A percentile compares a stretch with the other conserved stretches of the same genome.
Evolutionary conservation across 1,140 invertebrate species (phyloP).

Genomic region (Rhyzopertha dominica): DNA sequence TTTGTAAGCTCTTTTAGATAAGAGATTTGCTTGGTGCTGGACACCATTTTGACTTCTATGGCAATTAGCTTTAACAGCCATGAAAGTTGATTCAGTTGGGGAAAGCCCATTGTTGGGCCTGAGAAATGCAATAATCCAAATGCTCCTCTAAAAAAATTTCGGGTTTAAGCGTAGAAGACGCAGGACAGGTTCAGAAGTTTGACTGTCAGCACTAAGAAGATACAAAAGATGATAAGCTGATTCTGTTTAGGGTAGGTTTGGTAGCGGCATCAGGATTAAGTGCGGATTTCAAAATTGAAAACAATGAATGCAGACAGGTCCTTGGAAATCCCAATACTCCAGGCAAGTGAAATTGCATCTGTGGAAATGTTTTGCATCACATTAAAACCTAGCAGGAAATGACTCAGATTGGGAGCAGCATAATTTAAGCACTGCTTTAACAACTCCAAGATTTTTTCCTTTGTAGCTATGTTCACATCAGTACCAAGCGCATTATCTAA

Average conservation of each 20-base stretch:
- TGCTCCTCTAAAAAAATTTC: conserved; percentile 49
- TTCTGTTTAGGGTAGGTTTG: conserved; percentile 46
- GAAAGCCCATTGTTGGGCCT: conserved; percentile 31
- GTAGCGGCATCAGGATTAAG: conserved; percentile 40
- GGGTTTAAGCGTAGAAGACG: conserved; percentile 61
- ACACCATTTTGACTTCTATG: conserved; percentile 59
- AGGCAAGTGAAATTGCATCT: conserved; percentile 64
- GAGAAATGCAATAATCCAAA: conserved; percentile 25
- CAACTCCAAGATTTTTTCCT: conserved; percentile 65
- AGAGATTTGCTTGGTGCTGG: conserved; percentile 55
- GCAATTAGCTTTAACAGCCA: conserved; percentile 62
- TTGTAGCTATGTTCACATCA: conserved; percentile 44
- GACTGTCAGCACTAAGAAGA: conserved; percentile 66
- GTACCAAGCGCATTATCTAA: conserved; percentile 69
- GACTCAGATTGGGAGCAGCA: conserved; percentile 76
- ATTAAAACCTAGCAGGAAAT: conserved; percentile 86
- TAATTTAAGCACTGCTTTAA: conserved; percentile 70
- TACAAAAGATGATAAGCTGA: conserved; percentile 74
- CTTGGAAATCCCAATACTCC: conserved; percentile 70
- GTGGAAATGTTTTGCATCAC: conserved; percentile 56
- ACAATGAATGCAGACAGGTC: conserved; percentile 78
- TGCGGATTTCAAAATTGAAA: conserved; percentile 67
- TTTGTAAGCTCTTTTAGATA: conserved; percentile 52
- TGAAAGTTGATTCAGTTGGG: conserved; percentile 53
- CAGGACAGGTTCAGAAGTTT: conserved; percentile 70